Conservation (phyloP, 2,888 invertebrate species). For the Drosophila siamana region DNA sequence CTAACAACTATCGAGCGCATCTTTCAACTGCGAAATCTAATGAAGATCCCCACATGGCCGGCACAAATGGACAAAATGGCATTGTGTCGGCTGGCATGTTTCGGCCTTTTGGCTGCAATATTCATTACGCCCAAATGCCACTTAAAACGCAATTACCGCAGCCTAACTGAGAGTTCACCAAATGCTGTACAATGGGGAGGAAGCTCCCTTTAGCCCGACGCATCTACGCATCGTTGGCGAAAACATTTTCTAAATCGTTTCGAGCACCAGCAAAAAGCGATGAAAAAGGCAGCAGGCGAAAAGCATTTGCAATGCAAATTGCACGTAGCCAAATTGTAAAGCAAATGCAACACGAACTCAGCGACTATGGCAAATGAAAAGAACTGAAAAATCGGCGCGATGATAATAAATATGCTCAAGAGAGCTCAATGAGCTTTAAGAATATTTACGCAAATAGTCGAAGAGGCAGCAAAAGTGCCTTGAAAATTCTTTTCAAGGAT, state of each 20-base stretch:
- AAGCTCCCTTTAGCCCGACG: no score
- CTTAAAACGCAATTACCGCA: conserved; percentile 61
- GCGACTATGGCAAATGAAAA: conserved; percentile 12
- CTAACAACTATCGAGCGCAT: not conserved
- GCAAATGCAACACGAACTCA: conserved; percentile 24
- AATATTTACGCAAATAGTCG: no score
- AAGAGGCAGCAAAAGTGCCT: no score
- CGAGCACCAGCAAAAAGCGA: conserved; percentile 21
- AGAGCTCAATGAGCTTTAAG: not conserved
- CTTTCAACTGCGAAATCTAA: conserved; percentile 2
- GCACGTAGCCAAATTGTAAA: conserved; percentile 52
- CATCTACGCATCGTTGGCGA: conserved; percentile 52
- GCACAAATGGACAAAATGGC: conserved; percentile 5
- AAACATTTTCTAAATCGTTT: conserved; percentile 50
- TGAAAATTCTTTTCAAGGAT: no score
- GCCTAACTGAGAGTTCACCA: conserved; percentile 21
- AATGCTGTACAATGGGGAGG: no score
- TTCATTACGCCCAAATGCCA: conserved; percentile 57
- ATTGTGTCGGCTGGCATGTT: conserved; percentile 27
- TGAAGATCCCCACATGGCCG: conserved; percentile 13
- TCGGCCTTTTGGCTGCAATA: conserved; percentile 33
- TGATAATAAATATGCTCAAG: not conserved
- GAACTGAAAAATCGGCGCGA: conserved; percentile 1
- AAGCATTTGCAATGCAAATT: conserved; percentile 63
- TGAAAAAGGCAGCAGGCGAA: conserved; percentile 4